Evolutionary conservation across 35 echinoderm and acorn worm genomes (phyloP).

Genomic region (Strongylocentrotus purpuratus): DNA sequence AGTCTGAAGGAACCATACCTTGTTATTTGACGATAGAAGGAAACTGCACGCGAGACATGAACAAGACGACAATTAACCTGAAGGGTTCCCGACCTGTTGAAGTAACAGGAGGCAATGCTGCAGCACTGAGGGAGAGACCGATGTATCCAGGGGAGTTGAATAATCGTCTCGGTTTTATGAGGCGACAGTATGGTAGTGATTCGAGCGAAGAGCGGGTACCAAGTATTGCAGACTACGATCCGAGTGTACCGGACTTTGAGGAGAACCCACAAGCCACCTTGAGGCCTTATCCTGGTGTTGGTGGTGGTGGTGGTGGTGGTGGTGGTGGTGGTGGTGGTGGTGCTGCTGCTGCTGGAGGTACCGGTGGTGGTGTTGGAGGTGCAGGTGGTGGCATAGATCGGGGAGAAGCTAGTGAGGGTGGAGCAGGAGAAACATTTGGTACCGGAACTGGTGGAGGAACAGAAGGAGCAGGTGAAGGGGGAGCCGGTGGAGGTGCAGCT

Average conservation of each 20-base stretch:
- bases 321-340: neutral
- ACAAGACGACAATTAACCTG: constrained; percentile 9
- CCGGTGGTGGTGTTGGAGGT: neutral
- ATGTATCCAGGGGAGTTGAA: neutral
- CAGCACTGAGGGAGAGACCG: neutral
- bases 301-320: neutral
- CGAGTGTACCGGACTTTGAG: neutral
- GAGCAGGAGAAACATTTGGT: neutral
- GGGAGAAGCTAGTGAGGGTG: neutral
- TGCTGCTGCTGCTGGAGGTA: neutral
- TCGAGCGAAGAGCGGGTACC: constrained; percentile 6
- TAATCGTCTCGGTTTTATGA: neutral
- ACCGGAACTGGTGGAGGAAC: neutral
- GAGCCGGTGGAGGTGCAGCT: neutral
- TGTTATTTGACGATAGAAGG: neutral
- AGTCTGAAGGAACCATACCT: neutral
- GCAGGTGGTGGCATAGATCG: neutral
- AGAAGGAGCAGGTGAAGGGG: neutral
- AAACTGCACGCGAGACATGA: constrained; percentile 19
- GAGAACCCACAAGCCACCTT: neutral
- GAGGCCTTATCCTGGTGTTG: neutral
- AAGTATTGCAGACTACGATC: neutral
- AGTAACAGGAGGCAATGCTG: neutral
- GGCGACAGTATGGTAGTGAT: neutral
- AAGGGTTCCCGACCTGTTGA: neutral